Percentiles rank a stretch among this genome's conserved stretches.
These are phyloP conservation scores for Sinocyclocheilus anshuiensis DNA, from an alignment of 2,113 vertebrate species.

Conservation along the genomic window DNA sequence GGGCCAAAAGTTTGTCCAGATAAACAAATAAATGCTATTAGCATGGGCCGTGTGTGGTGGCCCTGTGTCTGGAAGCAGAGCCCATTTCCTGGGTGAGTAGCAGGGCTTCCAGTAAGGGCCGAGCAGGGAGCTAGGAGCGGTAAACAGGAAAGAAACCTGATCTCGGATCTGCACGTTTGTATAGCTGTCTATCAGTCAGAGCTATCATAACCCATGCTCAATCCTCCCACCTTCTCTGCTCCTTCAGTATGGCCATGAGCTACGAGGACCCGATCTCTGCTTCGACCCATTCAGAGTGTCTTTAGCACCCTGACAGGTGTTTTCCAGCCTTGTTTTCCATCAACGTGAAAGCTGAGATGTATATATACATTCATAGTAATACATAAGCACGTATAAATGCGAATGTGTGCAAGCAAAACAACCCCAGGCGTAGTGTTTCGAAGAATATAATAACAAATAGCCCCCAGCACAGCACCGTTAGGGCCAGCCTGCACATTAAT, in stretches of 20 bases:
- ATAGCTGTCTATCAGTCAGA: constrained; percentile 68
- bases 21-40: constrained; percentile 84
- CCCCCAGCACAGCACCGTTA: background rate
- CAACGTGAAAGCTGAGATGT: background rate
- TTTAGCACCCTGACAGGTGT: constrained; percentile 27
- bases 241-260: background rate
- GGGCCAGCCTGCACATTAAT: constrained; percentile 49
- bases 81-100: constrained; percentile 79
- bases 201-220: constrained; percentile 72
- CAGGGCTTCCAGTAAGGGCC: constrained; percentile 79
- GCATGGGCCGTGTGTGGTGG: constrained; percentile 65
- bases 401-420: constrained; percentile 42
- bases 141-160: constrained; percentile 84
- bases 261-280: background rate
- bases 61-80: constrained; percentile 75
- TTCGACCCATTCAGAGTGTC: background rate
- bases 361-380: constrained; percentile 30
- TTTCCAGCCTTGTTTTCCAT: constrained; percentile 31
- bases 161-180: constrained; percentile 65
- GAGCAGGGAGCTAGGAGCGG: constrained; percentile 69
- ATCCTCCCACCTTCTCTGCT: constrained; percentile 34
- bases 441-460: constrained; percentile 41
- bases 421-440: constrained; percentile 33
- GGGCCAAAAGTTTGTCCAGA: constrained; percentile 78
- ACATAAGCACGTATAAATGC: constrained; percentile 10